phyloP scores from a whole-genome alignment of 2,888 invertebrate species.

The Drepanosiphum platanoidis region DNA sequence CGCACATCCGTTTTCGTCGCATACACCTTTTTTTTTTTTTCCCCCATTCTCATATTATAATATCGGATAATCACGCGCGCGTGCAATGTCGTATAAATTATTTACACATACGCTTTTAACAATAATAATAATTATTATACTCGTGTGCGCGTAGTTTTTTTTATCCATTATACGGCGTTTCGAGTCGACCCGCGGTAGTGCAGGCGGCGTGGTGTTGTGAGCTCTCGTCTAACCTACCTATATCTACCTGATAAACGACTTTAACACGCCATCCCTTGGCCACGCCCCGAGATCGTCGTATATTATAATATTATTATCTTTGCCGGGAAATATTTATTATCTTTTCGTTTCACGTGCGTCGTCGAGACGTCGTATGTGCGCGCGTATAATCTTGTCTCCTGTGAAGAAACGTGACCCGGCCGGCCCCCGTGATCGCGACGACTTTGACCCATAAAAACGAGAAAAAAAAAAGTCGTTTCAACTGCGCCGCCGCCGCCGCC shows the following conservation, averaged over 20 bases:
- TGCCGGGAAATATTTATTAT: slow-evolving; percentile 38
- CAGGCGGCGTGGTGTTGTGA: background rate
- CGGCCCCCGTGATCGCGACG: slow-evolving; percentile 32
- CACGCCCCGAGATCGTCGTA: slow-evolving; percentile 28
- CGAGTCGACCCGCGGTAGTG: background rate
- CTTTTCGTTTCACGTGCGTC: background rate
- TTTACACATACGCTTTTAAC: slow-evolving; percentile 11
- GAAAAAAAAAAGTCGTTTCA: background rate
- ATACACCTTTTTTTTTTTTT: background rate
- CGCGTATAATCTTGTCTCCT: slow-evolving; percentile 7
- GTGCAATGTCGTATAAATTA: slow-evolving; percentile 14
- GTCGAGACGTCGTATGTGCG: background rate
- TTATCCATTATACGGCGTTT: background rate
- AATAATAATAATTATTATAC: background rate
- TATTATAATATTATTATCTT: slow-evolving; percentile 1
- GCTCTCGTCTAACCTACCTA: background rate
- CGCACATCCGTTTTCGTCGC: background rate
- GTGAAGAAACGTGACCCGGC: slow-evolving; percentile 56
- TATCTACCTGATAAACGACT: slow-evolving; percentile 25
- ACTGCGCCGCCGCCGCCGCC: too few species aligned
- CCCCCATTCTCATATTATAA: too few species aligned
- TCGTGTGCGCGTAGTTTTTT: background rate
- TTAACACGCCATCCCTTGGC: slow-evolving; percentile 42
- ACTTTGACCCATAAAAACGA: slow-evolving; percentile 39
- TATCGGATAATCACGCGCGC: background rate